Evolutionary conservation across 1,140 invertebrate genomes (phyloP), one percentile per base, ranked within the genome.

Genomic region (Temnothorax longispinosus): DNA sequence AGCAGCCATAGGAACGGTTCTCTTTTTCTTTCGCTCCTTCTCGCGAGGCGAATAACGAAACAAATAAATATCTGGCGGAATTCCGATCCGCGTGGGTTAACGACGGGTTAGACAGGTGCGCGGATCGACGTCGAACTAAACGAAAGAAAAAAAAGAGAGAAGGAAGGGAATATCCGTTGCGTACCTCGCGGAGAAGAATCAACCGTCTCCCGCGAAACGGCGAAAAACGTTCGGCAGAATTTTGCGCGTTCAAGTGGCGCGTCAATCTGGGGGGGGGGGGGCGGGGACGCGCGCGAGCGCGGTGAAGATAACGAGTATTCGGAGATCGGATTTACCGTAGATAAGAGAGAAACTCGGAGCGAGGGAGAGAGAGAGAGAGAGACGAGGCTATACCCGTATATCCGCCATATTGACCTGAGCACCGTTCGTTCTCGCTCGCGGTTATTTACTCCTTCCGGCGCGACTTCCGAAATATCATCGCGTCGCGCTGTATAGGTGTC

Each of bases 41-140:
- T 69, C n/a, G 32, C 50, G 8, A n/a, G 15, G 13, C n/a, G 27
- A 56, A 56, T 69, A 80, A 52, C 11, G 47, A 80, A 80, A 56
- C 32, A 3, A 47, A 50, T 18, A 21, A 64, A 78, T 64, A 50
- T 80, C 32, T 5, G 8, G 18, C 32, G 13, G 1, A 67, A 54
- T 50, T 80, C 41, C 6, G 44, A 67, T 82, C 56, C 27, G 15
- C 13, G 41, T 32, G 38, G 3, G 18, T 18, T 35, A 74, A 72
- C 47, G 21, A 74, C 11, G n/a, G 21, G 71, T 60, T 62, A 21
- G 35, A 69, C 35, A 75, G 32, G 50, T 80, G 47, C 8, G 7
- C 6, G 35, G n/a, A 1, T 32, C 32, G 50, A 27, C 27, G 1
- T 27, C 27, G 38, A 54, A 47, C 21, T 27, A 11, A 52, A 72